Evolutionary conservation across 1,140 invertebrate genomes (phyloP), one percentile per base, ranked within the genome.

Genomic region (Leptinotarsa undecemlineata): DNA sequence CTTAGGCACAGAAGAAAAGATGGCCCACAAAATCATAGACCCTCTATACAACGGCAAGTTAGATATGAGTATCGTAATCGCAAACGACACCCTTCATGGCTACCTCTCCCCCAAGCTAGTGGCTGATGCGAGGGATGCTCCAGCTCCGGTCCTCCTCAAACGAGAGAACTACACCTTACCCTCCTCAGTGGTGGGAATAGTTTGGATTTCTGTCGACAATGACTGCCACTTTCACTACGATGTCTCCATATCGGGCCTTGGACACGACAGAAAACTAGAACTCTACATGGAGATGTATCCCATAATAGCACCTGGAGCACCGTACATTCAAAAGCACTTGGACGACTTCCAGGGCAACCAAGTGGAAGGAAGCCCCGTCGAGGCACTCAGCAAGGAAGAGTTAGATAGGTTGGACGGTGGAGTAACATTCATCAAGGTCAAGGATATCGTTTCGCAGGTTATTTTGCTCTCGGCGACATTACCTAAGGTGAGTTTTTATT

Each of bases 181-280:
- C 3, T 78, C 85, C 3, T 84, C 86, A 0, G 86, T 87, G 0
- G 90, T 91, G n/a, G 95, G 93, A 19, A 86, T 95, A 47, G 91
- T 92, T 15, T 97, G 95, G 95, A 85, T 93, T 51, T 89, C 91
- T 1, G 90, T 97, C 4, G 94, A 96, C 82, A 87, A 89, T 2
- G 90, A 95, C 57, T 97, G 95, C 83, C 91, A 91, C 77, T 84
- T 96, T 1, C 92, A 96, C 81, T 97, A 95, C 80, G 94, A 96
- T 83, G 88, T 96, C 21, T 87, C 85, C 1, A 62, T 88, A 72
- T 60, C 68, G 48, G 77, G 77, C 1, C 15, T 78, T 11, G 73
- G 77, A 11, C 26, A 83, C 3, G 81, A 86, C 3, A 85, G 85
- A 61, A 85, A 84, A 15, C 77, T 90, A 57, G 85, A 89, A 63